Conservation (phyloP, 2,113 vertebrate species). For the Pomatostomus ruficeps region DNA sequence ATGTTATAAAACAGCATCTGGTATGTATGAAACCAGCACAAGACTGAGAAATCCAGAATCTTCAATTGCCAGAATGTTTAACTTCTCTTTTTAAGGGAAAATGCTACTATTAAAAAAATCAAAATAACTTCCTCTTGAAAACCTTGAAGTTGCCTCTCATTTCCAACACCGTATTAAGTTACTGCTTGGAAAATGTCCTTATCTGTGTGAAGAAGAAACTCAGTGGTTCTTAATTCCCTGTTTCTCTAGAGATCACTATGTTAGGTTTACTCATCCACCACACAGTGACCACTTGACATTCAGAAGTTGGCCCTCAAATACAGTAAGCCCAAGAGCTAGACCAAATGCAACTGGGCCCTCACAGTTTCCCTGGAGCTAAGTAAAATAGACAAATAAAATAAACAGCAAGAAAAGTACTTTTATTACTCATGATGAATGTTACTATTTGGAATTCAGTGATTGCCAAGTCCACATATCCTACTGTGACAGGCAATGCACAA, state of each 20-base stretch:
- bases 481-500: not conserved
- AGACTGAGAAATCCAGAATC: constrained; percentile 5
- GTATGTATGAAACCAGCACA: not conserved
- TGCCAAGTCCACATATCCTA: not conserved
- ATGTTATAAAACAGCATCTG: constrained; percentile 55
- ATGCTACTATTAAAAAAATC: not conserved
- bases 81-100: constrained; percentile 4
- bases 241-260: not conserved
- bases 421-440: not conserved
- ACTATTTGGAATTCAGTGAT: not conserved
- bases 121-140: not conserved
- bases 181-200: not conserved
- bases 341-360: not conserved
- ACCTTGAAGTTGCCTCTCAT: not conserved
- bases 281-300: not conserved
- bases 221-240: not conserved
- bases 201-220: not conserved
- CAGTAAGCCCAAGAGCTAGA: not conserved
- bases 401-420: not conserved
- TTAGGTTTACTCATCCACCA: not conserved
- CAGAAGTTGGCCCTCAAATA: not conserved
- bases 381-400: not conserved
- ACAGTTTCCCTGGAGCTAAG: not conserved
- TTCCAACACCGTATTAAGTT: not conserved
- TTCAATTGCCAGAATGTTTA: not conserved